Percentiles rank a stretch among this genome's conserved stretches.
phyloP scores from a whole-genome alignment of 2,797 vertebrate genomes.

The Lithobates sylvaticus region DNA sequence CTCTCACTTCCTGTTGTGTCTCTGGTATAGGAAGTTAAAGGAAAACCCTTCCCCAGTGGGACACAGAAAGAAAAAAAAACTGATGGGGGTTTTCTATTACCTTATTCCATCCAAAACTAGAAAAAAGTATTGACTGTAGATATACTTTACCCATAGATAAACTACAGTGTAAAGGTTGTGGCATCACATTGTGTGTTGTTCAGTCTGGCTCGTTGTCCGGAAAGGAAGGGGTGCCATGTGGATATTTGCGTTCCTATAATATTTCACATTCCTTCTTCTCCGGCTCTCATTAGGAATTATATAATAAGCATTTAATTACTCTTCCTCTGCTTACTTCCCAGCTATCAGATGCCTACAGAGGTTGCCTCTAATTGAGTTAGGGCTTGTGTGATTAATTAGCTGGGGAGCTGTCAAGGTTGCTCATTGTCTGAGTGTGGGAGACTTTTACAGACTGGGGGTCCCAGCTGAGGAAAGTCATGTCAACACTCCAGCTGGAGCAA shows the following conservation, averaged over 20 bases:
- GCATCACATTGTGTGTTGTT: not conserved
- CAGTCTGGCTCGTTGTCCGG: not conserved
- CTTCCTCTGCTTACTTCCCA: not conserved
- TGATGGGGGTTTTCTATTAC: no score
- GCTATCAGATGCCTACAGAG: conserved; percentile 18
- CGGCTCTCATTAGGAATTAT: conserved; percentile 39
- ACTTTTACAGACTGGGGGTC: conserved; percentile 16
- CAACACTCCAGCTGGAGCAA: conserved; percentile 17
- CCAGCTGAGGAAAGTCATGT: conserved; percentile 20
- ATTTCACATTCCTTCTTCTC: conserved; percentile 52
- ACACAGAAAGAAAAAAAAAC: no score
- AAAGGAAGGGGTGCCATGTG: conserved; percentile 24
- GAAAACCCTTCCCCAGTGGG: no score
- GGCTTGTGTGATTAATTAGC: conserved; percentile 54
- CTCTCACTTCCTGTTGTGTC: no score
- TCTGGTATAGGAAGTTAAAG: no score
- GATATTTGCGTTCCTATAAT: conserved; percentile 51
- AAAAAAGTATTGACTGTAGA: no score
- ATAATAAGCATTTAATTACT: conserved; percentile 50
- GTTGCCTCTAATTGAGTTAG: conserved; percentile 51
- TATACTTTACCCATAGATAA: no score
- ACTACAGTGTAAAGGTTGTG: not conserved
- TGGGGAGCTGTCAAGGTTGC: conserved; percentile 32
- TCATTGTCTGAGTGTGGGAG: conserved; percentile 48
- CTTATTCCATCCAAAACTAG: no score